Evolutionary conservation across 2,797 vertebrate genomes (phyloP), one percentile per base, ranked within the genome.

Genomic region (Arremon brunneinucha): DNA sequence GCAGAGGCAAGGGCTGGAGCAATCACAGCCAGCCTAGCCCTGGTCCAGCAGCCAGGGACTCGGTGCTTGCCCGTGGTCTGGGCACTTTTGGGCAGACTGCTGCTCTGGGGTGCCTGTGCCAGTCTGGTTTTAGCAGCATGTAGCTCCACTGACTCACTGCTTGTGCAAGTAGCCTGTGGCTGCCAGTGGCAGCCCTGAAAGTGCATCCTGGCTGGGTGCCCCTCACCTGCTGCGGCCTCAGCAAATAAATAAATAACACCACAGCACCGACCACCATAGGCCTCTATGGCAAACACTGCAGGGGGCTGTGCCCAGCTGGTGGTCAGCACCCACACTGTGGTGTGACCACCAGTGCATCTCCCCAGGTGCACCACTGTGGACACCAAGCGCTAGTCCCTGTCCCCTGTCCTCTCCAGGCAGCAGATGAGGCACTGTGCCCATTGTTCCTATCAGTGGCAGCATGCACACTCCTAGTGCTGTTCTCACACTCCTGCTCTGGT

Each of bases 81-180:
- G 93, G 96, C 96, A 96, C 96, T 98, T 97, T 97, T 0, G 34
- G 96, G 96, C 86, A 95, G 93, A 90, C 81, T 91, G 80, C 89
- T 96, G 87, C 94, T 94, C 91, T 27, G 8, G 39, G 77, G 69
- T 35, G n/a, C 64, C 67, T 9, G 19, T 91, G 97, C 97, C 87
- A 72, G 79, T 95, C 96, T 97, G 97, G 97, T 97, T 98, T 97
- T 94, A 97, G 97, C 96, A 98, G 95, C 87, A 32, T 95, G 93
- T 94, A 96, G 94, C 90, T 97, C 91, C 92, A 89, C 95, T 98
- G 97, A 98, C 95, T 98, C 97, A 98, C 92, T 79, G 90, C 97
- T 97, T 97, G 95, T 96, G 96, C 97, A 97, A 98, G 97, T 1
- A 20, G 95, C 89, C 95, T 97, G 97, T 96, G 98, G 98, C 97